Base-by-base conservation (phyloP, 2,888 invertebrate species). In the Cataglyphis livida region DNA sequence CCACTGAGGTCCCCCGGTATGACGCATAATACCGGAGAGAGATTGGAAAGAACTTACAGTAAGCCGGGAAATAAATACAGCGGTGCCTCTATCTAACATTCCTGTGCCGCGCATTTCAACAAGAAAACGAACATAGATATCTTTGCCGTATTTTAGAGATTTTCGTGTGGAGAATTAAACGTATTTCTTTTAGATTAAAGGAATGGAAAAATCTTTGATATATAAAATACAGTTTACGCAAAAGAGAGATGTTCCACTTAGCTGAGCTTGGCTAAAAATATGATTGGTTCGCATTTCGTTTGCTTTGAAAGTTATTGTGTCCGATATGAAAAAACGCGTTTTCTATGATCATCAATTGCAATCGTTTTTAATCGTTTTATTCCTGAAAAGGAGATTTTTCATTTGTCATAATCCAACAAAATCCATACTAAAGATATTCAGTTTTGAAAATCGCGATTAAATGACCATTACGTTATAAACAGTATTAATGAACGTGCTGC, bases 41-140 rank as follows among this genome's bases (percentile, higher is more conserved):
- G 76, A 64, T 75, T 64, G 64, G 64, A 51, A 64, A 57, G 54
- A 76, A 57, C 68, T 57, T 48, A 21, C 57, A 6, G 51, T 75
- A 65, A 74, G 32, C 44, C 32, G 32, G 21, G 1, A 48, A 64
- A 35, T 75, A 75, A 75, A 64, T 64, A 21, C 25, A 48, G 64
- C 48, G 21, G 21, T 64, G 21, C 64, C 21, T 75, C 64, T 64
- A n/a, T 2, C n/a, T 2, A 12, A 41, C 28, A 61, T 73, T 75
- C 44, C 35, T 25, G 32, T 5, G n/a, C 28, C 15, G 41, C 3
- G 41, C 25, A 76, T 61, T 73, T 73, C 61, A 73, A 73, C 35
- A 73, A 73, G 73, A 41, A 66, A 35, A 54, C 41, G 59, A 57
- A 57, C n/a, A 5, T 25, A 64, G n/a, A n/a, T 65, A 65, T 76